Conservation (phyloP, 2,888 invertebrate genomes). For the Drosophila maculinotata region DNA sequence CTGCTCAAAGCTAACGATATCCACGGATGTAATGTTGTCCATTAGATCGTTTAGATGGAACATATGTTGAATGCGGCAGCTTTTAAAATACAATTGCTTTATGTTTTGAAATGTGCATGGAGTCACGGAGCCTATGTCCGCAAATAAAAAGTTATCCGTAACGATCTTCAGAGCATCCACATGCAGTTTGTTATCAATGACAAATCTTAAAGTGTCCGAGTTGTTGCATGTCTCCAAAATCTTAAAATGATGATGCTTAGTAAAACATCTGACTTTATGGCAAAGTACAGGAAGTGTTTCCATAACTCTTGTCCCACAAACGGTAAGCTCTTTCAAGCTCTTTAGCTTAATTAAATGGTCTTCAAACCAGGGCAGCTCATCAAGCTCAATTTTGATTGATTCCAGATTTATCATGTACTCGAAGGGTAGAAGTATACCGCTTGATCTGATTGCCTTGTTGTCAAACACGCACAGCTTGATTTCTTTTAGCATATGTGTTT, state of each 20-base stretch:
- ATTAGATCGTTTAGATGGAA: slow-evolving; percentile 27
- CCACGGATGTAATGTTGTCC: slow-evolving; percentile 26
- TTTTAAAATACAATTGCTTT: slow-evolving; percentile 46
- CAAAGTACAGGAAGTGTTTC: slow-evolving; percentile 16
- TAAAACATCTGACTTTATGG: slow-evolving; percentile 11
- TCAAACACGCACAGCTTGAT: slow-evolving; percentile 48
- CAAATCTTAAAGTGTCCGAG: slow-evolving; percentile 3
- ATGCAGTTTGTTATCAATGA: slow-evolving; percentile 23
- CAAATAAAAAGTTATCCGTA: slow-evolving; percentile 38
- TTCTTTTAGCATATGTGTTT: slow-evolving; percentile 38
- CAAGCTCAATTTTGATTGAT: slow-evolving; percentile 38
- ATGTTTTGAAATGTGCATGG: slow-evolving; percentile 24
- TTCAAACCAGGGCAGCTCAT: slow-evolving; percentile 54
- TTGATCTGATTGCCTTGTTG: background rate
- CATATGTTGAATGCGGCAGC: slow-evolving; percentile 25
- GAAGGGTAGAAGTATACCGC: slow-evolving; percentile 23
- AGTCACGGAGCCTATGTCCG: slow-evolving; percentile 4
- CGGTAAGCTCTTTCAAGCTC: slow-evolving; percentile 39
- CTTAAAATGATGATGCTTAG: slow-evolving; percentile 15
- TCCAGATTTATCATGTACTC: slow-evolving; percentile 43
- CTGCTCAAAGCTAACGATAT: slow-evolving; percentile 53
- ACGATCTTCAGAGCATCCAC: slow-evolving; percentile 53
- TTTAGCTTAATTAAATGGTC: slow-evolving; percentile 28
- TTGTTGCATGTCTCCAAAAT: slow-evolving; percentile 28
- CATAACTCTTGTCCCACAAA: slow-evolving; percentile 19